Percentiles rank a stretch among this genome's conserved stretches.
Conservation (phyloP, 2,888 invertebrate species). For the Crocallis elinguaria region DNA sequence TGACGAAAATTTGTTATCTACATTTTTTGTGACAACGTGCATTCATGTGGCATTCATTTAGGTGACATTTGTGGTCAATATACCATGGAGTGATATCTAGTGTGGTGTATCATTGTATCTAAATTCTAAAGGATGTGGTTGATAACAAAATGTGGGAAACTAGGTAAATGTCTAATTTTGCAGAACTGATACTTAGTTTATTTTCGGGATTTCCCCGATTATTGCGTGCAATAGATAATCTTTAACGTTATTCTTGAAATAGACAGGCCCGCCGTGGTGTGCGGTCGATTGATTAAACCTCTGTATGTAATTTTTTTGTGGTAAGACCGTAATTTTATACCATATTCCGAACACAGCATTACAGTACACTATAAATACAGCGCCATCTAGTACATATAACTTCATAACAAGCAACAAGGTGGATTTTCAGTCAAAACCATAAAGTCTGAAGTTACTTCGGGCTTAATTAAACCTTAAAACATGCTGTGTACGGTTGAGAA, state of each 20-base stretch:
- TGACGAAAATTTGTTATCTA: too few species aligned
- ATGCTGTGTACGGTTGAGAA: not conserved
- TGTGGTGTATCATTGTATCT: too few species aligned
- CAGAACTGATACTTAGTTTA: not conserved
- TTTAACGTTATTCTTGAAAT: too few species aligned
- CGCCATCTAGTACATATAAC: not conserved
- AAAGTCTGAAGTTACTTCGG: not conserved
- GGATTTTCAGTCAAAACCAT: not conserved
- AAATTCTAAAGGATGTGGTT: slow-evolving; percentile 7
- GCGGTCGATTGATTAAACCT: too few species aligned
- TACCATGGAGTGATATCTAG: too few species aligned
- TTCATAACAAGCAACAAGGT: not conserved
- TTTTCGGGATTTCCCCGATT: not conserved
- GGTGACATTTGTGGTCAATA: too few species aligned
- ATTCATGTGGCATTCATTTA: too few species aligned
- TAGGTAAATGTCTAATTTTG: not conserved
- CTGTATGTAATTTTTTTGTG: too few species aligned
- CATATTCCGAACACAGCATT: too few species aligned
- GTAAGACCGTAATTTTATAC: too few species aligned
- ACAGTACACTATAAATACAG: not conserved
- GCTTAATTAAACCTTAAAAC: not conserved
- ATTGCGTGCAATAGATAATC: not conserved
- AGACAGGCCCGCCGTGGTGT: too few species aligned
- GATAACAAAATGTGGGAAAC: not conserved
- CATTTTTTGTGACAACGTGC: too few species aligned